Base-by-base conservation (phyloP, 2,113 vertebrate genomes). In the Triplophysa siluroides region DNA sequence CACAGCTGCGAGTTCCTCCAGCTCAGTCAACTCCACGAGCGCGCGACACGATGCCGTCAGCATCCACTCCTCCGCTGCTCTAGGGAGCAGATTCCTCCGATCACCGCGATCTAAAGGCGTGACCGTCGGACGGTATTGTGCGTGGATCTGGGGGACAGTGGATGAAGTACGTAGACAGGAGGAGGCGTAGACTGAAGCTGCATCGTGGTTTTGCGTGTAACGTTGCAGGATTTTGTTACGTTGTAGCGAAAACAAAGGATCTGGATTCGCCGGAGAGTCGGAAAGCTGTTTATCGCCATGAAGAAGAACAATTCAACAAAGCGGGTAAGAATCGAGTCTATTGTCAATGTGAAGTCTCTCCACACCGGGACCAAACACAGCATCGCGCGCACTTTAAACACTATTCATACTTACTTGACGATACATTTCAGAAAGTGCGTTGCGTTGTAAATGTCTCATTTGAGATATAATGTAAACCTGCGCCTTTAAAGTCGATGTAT, bases 221-320 rank as follows among this genome's bases (percentile, higher is more conserved):
- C 60, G 61, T 63, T 77, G 52, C 43, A n/a, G 73, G 73, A 76
- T 63, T 50, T 52, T 47, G 73, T 76, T 62, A 29, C 73, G 14
- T 33, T 64, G 23, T 33, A 13, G 60, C 61, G 50, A 72, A 78
- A 56, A 66, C 41, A 21, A 78, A 72, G 76, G 64, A 66, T 71
- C 77, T 29, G 78, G 72, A 77, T 61, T 73, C 41, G 64, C 38
- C 56, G 54, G 41, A 54, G 77, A 61, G 58, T 68, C 64, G 19
- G 8, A 23, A 41, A 74, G 52, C 69, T 69, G 19, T 77, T 26
- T 33, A 54, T 65, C 58, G 69, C 45, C 73, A 95, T 95, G 94
- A 95, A 94, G 91, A 95, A 95, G 83, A 94, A 91, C 84, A 89
- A 92, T 87, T 90, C 93, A 38, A 56, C 87, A 3, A 95, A 95